Percentiles rank a stretch among this genome's conserved stretches.
Evolutionary conservation across 2,888 invertebrate species (phyloP).

Genomic region (Dorcus hopei): DNA sequence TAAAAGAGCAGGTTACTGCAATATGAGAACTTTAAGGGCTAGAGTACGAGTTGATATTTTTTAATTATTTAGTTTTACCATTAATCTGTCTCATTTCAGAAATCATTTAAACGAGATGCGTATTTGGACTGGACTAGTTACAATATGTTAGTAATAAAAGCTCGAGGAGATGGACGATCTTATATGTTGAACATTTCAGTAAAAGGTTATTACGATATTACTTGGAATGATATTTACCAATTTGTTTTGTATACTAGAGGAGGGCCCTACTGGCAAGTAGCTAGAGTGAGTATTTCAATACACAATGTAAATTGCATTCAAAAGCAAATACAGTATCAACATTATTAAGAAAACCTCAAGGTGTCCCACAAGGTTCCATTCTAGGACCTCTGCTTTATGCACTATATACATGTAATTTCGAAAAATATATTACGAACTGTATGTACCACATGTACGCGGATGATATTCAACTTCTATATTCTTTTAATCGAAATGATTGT

Average conservation of each 20-base stretch:
- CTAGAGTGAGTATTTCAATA: slow-evolving; percentile 59
- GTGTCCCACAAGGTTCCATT: too few species aligned
- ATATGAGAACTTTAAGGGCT: slow-evolving; percentile 65
- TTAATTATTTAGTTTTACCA: not conserved
- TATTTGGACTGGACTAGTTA: slow-evolving; percentile 75
- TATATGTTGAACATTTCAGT: slow-evolving; percentile 80
- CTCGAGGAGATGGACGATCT: slow-evolving; percentile 91
- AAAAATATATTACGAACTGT: too few species aligned
- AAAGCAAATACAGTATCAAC: too few species aligned
- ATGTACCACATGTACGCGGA: too few species aligned
- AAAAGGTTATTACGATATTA: slow-evolving; percentile 75
- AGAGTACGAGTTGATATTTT: slow-evolving; percentile 53
- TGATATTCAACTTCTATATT: too few species aligned
- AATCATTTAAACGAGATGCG: slow-evolving; percentile 74
- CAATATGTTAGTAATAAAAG: slow-evolving; percentile 72
- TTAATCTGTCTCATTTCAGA: slow-evolving; percentile 51
- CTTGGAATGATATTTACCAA: slow-evolving; percentile 86
- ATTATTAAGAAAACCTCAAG: too few species aligned
- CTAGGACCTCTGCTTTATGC: too few species aligned
- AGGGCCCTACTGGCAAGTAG: slow-evolving; percentile 96
- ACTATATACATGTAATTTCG: too few species aligned
- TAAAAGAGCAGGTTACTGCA: slow-evolving; percentile 79
- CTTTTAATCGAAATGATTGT: too few species aligned
- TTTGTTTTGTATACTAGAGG: slow-evolving; percentile 91
- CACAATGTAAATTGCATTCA: not conserved